A percentile compares a stretch with the other conserved stretches of the same genome.
Conservation (phyloP, 2,797 vertebrate species). For the Sebastes cheni region DNA sequence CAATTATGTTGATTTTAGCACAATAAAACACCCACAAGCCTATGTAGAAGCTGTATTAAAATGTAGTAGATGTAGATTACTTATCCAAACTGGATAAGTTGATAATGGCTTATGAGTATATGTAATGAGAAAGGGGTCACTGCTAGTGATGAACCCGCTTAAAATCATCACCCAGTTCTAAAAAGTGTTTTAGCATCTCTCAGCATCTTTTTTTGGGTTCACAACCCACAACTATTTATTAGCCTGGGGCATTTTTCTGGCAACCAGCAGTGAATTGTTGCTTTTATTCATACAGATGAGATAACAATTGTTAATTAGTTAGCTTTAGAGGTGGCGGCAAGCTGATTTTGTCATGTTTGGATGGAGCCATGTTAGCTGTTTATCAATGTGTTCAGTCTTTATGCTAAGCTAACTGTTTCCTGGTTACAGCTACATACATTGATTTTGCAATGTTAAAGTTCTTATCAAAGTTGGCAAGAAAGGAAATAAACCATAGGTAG, state of each 20-base stretch:
- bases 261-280: not conserved
- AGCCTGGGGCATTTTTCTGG: not conserved
- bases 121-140: not conserved
- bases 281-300: not conserved
- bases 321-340: not conserved
- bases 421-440: not conserved
- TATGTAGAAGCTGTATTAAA: not conserved
- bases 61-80: not conserved
- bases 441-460: not conserved
- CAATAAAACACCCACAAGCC: not conserved
- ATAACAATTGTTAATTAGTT: not conserved
- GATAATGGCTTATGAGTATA: not conserved
- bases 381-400: not conserved
- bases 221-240: too few relatives aligned
- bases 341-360: not conserved
- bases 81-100: not conserved
- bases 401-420: not conserved
- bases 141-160: not conserved
- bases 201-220: not conserved
- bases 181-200: too few relatives aligned
- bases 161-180: not conserved
- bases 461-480: not conserved
- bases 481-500: rapidly evolving
- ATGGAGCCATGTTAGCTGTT: not conserved
- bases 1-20: not conserved